phyloP scores from a whole-genome alignment of 2,113 vertebrate genomes.

The Ascaphus truei region DNA sequence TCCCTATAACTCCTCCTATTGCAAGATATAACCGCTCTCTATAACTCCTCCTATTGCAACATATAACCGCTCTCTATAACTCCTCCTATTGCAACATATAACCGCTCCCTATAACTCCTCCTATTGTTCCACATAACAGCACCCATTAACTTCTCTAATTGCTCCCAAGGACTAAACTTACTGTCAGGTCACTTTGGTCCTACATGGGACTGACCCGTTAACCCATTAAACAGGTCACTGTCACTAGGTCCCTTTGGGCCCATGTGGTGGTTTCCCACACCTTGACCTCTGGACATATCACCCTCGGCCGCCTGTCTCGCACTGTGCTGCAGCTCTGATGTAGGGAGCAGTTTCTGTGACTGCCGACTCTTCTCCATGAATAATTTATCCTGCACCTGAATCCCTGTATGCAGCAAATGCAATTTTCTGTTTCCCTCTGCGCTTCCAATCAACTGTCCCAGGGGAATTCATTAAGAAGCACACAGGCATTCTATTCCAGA shows the following conservation, averaged over 20 bases:
- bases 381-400: conserved; percentile 34
- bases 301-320: not conserved
- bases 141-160: too few relatives aligned
- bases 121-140: too few relatives aligned
- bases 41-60: too few relatives aligned
- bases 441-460: conserved; percentile 30
- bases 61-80: too few relatives aligned
- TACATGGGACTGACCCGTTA: not conserved
- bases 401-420: conserved; percentile 35
- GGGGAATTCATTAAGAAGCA: conserved; percentile 24
- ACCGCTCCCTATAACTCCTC: too few relatives aligned
- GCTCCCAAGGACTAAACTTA: too few relatives aligned
- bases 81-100: too few relatives aligned
- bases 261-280: too few relatives aligned
- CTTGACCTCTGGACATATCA: too few relatives aligned
- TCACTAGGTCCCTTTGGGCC: not conserved
- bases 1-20: too few relatives aligned
- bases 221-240: not conserved
- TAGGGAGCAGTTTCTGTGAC: conserved; percentile 13
- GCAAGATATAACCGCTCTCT: too few relatives aligned
- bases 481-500: not conserved
- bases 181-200: not conserved
- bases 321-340: not conserved
- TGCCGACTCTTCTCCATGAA: conserved; percentile 13
- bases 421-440: conserved; percentile 34